Conservation (phyloP, 1,140 invertebrate genomes). For the Samia ricini region DNA sequence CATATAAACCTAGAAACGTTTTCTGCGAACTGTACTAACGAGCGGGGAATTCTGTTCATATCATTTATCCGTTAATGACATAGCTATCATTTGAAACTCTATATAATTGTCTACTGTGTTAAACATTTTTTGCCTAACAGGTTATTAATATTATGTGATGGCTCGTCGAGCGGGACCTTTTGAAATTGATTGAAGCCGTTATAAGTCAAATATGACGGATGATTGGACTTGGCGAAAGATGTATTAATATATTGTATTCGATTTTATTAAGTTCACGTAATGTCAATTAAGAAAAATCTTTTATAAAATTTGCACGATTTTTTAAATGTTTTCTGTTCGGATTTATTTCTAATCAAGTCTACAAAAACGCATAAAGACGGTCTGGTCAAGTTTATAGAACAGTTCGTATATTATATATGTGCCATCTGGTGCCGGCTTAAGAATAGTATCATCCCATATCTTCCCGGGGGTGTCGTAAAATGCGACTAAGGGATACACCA, state of each 20-base stretch:
- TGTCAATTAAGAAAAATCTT: not conserved
- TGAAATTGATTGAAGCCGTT: slow-evolving; percentile 3
- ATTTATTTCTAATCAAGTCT: too few species aligned
- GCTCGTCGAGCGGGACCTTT: not conserved
- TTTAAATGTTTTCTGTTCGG: too few species aligned
- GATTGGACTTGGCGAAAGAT: not conserved
- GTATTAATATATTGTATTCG: not conserved
- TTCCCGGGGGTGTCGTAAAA: too few species aligned
- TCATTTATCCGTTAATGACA: slow-evolving; percentile 30
- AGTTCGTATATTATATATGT: too few species aligned
- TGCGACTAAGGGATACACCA: too few species aligned
- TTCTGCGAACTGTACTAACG: not conserved
- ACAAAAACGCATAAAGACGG: too few species aligned
- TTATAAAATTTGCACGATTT: too few species aligned
- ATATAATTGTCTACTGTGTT: slow-evolving; percentile 45
- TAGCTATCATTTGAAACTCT: slow-evolving; percentile 29
- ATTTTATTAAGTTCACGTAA: not conserved
- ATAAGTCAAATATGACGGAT: slow-evolving; percentile 12
- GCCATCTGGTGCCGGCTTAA: too few species aligned
- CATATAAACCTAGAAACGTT: slow-evolving; percentile 7
- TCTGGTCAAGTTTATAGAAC: too few species aligned
- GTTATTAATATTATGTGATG: slow-evolving; percentile 40
- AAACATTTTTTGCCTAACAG: slow-evolving; percentile 39
- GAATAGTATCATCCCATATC: too few species aligned
- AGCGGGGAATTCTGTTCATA: slow-evolving; percentile 5